Evolutionary conservation across 2,888 invertebrate genomes (phyloP), one percentile per base, ranked within the genome.

Genomic region (Ophion obscuratus): DNA sequence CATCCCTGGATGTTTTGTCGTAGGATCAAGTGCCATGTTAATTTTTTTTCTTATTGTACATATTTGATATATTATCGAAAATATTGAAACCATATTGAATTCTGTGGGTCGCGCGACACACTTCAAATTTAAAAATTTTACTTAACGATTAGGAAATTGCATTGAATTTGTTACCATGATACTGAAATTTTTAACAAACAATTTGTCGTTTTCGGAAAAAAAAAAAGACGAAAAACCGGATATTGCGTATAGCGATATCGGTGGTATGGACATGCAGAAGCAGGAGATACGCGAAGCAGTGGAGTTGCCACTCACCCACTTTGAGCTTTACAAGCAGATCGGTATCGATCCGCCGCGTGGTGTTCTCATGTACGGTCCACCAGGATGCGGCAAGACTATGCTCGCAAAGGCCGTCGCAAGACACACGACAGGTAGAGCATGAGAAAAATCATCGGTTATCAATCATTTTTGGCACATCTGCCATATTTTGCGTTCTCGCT

Each of bases 241-340:
- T 94, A 98, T 99, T 9, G 96, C 97, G 86, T 99, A 99, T 94
- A 96, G 98, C 6, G 99, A 99, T 92, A 99, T 99, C 92, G 99
- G 99, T 94, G 99, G 99, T 57, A 98, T 99, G 98, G 99, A 99
- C 94, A 99, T 99, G 95, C 99, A 99, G 94, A 99, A 99, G 92
- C 99, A 99, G 93, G 99, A 99, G 94, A 99, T 99, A 90, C 95
- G 99, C 79, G 99, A 99, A 94, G 99, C 99, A 6, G 99, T 99
- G 0, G 99, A 99, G 94, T 94, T 99, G 86, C 99, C 99, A 0
- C 95, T 99, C 24, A 99, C 99, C 24, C 99, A 99, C 94, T 99
- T 99, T 92, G 99, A 99, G 94, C 95, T 99, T 64, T 99, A 99
- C 95, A 97, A 99, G 94, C 99, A 99, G 95, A 98, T 98, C 92